These are phyloP conservation scores for Hemitrygon akajei DNA, from an alignment of 2,797 vertebrate species.

Conservation along the genomic window DNA sequence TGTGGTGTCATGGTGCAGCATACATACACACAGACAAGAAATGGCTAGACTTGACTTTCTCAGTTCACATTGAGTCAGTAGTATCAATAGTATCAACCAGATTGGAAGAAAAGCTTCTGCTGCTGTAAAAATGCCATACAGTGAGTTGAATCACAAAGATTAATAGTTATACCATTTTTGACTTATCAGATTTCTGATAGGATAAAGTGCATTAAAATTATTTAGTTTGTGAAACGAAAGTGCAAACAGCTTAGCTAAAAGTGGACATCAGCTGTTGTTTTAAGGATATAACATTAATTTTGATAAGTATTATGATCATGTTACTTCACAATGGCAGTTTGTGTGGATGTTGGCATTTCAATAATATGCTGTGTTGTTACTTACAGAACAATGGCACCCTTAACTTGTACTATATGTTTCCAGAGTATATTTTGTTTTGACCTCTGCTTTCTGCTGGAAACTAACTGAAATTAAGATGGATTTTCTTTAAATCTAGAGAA, in stretches of 20 bases:
- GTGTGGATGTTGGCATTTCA: constrained; percentile 49
- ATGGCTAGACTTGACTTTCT: constrained; percentile 41
- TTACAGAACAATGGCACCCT: neutral
- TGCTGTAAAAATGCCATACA: neutral
- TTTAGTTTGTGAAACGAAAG: neutral
- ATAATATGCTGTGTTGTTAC: constrained; percentile 42
- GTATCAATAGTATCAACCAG: neutral
- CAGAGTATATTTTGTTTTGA: neutral
- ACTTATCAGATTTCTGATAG: constrained; percentile 19
- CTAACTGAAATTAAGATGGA: neutral
- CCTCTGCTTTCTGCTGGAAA: neutral
- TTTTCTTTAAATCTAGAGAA: neutral
- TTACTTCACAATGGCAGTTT: constrained; percentile 47
- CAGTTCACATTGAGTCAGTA: neutral
- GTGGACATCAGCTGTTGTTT: constrained; percentile 51
- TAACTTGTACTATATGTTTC: neutral
- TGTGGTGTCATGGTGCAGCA: constrained; percentile 52
- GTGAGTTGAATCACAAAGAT: neutral
- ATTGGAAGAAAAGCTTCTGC: neutral
- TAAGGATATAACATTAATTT: constrained; percentile 56
- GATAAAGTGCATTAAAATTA: constrained; percentile 23
- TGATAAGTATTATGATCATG: constrained; percentile 48
- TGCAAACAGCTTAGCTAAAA: constrained; percentile 55
- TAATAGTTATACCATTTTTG: neutral
- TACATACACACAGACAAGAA: constrained; percentile 39